phyloP scores from a whole-genome alignment of 1,140 invertebrate genomes.

The Diabrotica virgifera region DNA sequence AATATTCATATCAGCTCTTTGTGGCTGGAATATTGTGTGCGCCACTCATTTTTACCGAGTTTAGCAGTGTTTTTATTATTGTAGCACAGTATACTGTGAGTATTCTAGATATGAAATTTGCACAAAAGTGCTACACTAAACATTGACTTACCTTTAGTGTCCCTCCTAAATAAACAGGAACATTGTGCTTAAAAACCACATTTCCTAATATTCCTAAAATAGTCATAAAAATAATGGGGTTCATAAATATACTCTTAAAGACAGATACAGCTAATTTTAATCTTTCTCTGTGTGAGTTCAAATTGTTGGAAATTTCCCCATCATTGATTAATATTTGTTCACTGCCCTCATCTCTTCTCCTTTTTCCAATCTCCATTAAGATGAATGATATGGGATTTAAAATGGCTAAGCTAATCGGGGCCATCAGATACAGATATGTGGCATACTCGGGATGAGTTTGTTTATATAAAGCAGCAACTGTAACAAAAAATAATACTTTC shows the following conservation, averaged over 20 bases:
- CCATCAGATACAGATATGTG: constrained; percentile 88
- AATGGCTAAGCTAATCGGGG: constrained; percentile 89
- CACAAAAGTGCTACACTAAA: constrained; percentile 15
- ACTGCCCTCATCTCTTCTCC: constrained; percentile 30
- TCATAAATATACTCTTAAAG: constrained; percentile 71
- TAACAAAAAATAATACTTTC: constrained; percentile 41
- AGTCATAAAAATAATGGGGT: constrained; percentile 93
- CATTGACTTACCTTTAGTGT: constrained; percentile 66
- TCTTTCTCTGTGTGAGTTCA: constrained; percentile 19
- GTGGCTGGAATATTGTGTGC: too few species aligned
- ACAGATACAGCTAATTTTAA: constrained; percentile 50
- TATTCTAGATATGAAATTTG: too few species aligned
- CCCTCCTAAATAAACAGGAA: constrained; percentile 72
- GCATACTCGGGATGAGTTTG: constrained; percentile 85
- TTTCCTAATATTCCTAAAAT: constrained; percentile 86
- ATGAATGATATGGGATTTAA: constrained; percentile 91
- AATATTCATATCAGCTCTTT: too few species aligned
- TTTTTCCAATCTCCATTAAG: constrained; percentile 84
- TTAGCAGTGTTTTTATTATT: too few species aligned
- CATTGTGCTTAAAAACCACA: constrained; percentile 70
- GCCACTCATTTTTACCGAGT: too few species aligned
- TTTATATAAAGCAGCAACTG: constrained; percentile 72
- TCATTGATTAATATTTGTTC: constrained; percentile 47
- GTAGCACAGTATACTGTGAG: too few species aligned
- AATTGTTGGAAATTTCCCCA: constrained; percentile 12